Evolutionary conservation across 2,888 invertebrate species (phyloP), one percentile per base, ranked within the genome.

Genomic region (Teleiodes luculella): DNA sequence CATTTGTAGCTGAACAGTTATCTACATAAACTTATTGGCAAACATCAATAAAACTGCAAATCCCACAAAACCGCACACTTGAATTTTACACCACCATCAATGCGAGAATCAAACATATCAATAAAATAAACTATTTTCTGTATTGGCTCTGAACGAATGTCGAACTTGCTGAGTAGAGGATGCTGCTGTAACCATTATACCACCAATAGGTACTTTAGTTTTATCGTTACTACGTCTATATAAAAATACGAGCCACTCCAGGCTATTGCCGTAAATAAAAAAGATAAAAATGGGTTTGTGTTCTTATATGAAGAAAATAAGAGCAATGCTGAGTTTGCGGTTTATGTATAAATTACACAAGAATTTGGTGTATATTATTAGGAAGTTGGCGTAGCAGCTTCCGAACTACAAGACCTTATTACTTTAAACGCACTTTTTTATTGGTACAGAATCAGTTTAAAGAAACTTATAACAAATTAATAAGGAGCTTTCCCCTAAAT

Each of bases 211-310:
- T 43, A 45, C 54, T 46, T 36, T 16, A 31, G 4, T 14, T 50
- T 54, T 54, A 54, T 51, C 31, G 45, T 46, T 54, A 51, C 46
- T 37, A 13, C 50, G 16, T 45, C 51, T 46, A 51, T 54, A 54
- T 45, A 54, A 51, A 31, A 51, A 37, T 50, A 54, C 43, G 43
- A 41, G 43, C 30, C 14, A 24, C 37, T 50, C 16, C 35, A 43
- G 49, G 45, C 45, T 30, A 49, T 37, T 43, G 24, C 43, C 20
- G 24, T 24, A 20, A 16, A 41, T 3, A 43, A 20, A 43, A 43
- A 43, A 43, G 24, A 24, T 24, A 24, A 24, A 24, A 24, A 24
- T 24, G 24, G 24, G 24, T 24, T 24, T 13, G 43, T n/a, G 10
- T 24, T 8, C n/a, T n/a, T n/a, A n/a, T n/a, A 24, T 18, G 20